These are phyloP conservation scores for Amiota communis DNA, from an alignment of 2,888 invertebrate species.

Conservation along the genomic window DNA sequence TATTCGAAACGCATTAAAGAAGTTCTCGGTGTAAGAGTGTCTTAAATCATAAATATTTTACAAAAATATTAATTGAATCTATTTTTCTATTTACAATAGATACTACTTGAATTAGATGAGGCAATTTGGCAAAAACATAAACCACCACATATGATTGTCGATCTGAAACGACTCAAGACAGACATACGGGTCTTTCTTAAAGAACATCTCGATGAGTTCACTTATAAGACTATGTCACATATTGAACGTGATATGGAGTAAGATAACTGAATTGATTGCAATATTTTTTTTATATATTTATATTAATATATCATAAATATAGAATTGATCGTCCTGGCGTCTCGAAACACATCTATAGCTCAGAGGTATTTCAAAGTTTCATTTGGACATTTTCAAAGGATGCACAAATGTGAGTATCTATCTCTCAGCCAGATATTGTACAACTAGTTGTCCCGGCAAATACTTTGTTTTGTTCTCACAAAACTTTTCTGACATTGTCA, in stretches of 20 bases:
- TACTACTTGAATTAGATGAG: constrained; percentile 71
- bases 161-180: constrained; percentile 67
- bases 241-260: constrained; percentile 73
- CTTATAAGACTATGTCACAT: constrained; percentile 71
- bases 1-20: constrained; percentile 70
- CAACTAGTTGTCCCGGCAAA: no score
- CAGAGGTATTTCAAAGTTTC: constrained; percentile 70
- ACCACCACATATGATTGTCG: constrained; percentile 56
- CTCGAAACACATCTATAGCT: constrained; percentile 68
- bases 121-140: constrained; percentile 53
- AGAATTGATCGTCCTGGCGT: constrained; percentile 70
- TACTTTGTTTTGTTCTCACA: no score
- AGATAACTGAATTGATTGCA: constrained; percentile 36
- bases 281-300: no score
- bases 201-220: constrained; percentile 71
- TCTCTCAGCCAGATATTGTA: no score
- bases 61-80: neutral
- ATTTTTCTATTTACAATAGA: constrained; percentile 50
- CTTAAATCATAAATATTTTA: no score
- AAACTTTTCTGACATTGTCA: no score
- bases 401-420: constrained; percentile 66
- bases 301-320: neutral
- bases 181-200: constrained; percentile 68
- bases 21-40: constrained; percentile 70
- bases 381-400: constrained; percentile 71